These are phyloP conservation scores for Scartelaos histophorus DNA, from an alignment of 2,113 vertebrate species.

Conservation along the genomic window DNA sequence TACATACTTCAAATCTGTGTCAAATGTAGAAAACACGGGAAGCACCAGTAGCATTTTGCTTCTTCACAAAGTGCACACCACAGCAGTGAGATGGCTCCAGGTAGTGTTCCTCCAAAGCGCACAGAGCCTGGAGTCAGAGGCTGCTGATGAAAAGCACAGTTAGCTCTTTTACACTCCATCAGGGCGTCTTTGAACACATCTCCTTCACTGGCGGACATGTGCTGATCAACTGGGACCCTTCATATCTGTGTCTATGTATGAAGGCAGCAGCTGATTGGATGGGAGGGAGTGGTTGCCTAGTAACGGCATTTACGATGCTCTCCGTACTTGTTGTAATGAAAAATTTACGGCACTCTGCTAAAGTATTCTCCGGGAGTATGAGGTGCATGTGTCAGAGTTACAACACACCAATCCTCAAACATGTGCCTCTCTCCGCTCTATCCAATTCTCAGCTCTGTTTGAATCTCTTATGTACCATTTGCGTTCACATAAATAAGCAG, in stretches of 20 bases:
- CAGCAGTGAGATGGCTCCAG: not conserved
- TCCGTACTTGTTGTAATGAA: slow-evolving; percentile 74
- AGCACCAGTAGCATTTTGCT: not conserved
- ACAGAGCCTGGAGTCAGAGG: slow-evolving; percentile 30
- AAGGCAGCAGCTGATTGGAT: slow-evolving; percentile 66
- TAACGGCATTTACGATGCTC: slow-evolving; percentile 73
- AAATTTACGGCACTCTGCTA: slow-evolving; percentile 69
- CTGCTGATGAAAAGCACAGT: slow-evolving; percentile 34
- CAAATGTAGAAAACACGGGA: not conserved
- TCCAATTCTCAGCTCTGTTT: not conserved
- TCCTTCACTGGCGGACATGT: slow-evolving; percentile 34
- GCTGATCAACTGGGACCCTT: slow-evolving; percentile 32
- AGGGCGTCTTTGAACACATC: slow-evolving; percentile 1
- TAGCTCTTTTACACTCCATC: slow-evolving; percentile 24
- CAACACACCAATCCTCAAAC: not conserved
- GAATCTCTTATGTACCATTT: no score
- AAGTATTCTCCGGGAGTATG: slow-evolving; percentile 56
- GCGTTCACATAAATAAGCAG: no score
- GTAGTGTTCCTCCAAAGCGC: not conserved
- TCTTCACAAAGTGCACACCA: not conserved
- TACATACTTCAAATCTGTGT: not conserved
- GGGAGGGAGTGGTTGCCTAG: slow-evolving; percentile 77
- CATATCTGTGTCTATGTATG: slow-evolving; percentile 50
- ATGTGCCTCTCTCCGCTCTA: not conserved
- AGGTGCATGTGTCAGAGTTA: slow-evolving; percentile 37